Base-by-base conservation (phyloP, 2,797 vertebrate genomes). In the Sebastes trivittatus region DNA sequence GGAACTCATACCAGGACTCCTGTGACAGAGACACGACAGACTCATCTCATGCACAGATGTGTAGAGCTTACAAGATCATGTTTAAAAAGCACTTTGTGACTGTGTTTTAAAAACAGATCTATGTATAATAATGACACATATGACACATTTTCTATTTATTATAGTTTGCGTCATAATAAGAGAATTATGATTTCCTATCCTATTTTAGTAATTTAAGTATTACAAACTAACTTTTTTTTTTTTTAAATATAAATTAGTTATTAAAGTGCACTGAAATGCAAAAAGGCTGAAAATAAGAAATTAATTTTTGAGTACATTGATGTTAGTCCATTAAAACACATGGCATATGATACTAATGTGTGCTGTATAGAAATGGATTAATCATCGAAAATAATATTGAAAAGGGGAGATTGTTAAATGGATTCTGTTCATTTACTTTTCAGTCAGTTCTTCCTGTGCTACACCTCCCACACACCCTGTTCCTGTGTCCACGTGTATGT, bases 1-100 rank as follows among this genome's bases (percentile, higher is more conserved):
- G 96, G 88, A 99, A 99, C 90, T 99, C 98, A 2, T 99, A 99
- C 98, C 98, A 99, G 4, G 98, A 98, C 88, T 99, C 98, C 98
- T 99, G 87, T 9, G 42, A 16, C 2, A 80, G 54, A 81, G 70
- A 71, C 62, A 83, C 58, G 78, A 71, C 62, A 83, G 55, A 79
- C 32, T 61, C 36, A 36, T 64, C 14, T 32, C 25, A 32, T 36
- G 2, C 18, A 72, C 25, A 13, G 22, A 23, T 46, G n/a, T 46
- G 25, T 7, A 20, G 11, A 61, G 34, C 4, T 62, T 8, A 62
- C 13, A 7, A 23, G 13, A 60, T 29, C n/a, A 23, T 55, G 59
- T 42, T 30, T 14, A 60, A 29, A 65, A 11, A 25, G 4, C 29
- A 38, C 2, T 29, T 22, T 63, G 9, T 27, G 22, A 30, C n/a